These are phyloP conservation scores for Drosophila falleni DNA, from an alignment of 2,888 invertebrate species.

Conservation along the genomic window DNA sequence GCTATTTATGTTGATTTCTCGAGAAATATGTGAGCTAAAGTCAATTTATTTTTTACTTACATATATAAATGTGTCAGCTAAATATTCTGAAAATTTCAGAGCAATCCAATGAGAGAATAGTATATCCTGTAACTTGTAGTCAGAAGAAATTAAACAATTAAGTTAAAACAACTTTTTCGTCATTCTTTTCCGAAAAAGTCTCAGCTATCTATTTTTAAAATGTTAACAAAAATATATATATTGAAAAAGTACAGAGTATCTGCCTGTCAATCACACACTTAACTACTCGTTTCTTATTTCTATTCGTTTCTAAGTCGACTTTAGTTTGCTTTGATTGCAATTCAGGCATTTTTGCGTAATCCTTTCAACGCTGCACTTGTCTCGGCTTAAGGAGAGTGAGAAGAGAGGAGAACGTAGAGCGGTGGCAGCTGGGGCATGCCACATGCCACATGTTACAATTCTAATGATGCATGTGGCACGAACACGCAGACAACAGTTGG, in stretches of 20 bases:
- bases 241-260: constrained; percentile 1
- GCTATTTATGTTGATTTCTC: background rate
- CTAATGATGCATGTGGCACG: constrained; percentile 71
- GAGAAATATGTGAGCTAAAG: background rate
- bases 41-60: background rate
- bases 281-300: background rate
- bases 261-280: background rate
- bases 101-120: background rate
- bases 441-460: constrained; percentile 61
- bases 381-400: background rate
- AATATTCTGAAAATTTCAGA: background rate
- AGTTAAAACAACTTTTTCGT: background rate
- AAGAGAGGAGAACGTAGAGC: background rate
- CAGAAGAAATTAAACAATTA: too few species aligned
- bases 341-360: constrained; percentile 65
- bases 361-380: constrained; percentile 57
- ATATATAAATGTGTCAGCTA: background rate
- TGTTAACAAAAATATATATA: background rate
- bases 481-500: constrained; percentile 52
- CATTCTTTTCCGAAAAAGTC: background rate
- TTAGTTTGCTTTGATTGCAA: constrained; percentile 34
- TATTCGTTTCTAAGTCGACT: constrained; percentile 4
- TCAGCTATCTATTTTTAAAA: background rate
- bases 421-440: background rate
- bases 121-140: background rate